Evolutionary conservation across 1,140 invertebrate genomes (phyloP).

Genomic region (Goniozus legneri): DNA sequence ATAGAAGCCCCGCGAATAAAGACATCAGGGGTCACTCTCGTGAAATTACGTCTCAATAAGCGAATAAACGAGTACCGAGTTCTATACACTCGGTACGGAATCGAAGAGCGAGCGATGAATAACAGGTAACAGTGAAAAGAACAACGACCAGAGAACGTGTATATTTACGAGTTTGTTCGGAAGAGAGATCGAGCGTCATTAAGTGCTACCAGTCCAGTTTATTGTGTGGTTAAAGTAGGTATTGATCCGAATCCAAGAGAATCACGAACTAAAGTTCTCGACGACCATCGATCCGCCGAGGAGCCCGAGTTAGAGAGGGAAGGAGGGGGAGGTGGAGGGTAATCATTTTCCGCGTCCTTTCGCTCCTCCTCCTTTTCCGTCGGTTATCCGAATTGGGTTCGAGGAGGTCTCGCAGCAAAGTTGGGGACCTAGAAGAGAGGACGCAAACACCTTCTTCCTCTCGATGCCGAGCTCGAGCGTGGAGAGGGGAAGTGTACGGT

Average conservation of each 20-base stretch:
- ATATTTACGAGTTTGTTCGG: no score
- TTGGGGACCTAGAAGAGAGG: constrained; percentile 31
- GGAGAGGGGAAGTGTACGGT: constrained; percentile 21
- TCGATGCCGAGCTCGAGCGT: constrained; percentile 12
- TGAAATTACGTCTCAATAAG: constrained; percentile 10
- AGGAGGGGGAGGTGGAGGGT: constrained; percentile 16
- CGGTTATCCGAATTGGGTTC: constrained; percentile 39
- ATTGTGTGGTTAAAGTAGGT: constrained; percentile 21
- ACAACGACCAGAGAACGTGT: no score
- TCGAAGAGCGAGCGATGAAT: no score
- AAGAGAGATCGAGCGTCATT: no score
- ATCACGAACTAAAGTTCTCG: constrained; percentile 34
- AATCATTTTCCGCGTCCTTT: constrained; percentile 28
- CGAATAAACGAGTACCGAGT: no score
- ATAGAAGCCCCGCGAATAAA: constrained; percentile 33
- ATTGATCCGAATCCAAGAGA: constrained; percentile 35
- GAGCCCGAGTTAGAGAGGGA: constrained; percentile 21
- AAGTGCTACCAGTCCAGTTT: not conserved
- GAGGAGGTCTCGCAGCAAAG: constrained; percentile 34
- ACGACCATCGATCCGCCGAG: constrained; percentile 34
- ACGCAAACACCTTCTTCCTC: constrained; percentile 37
- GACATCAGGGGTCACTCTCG: constrained; percentile 33
- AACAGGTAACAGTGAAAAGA: no score
- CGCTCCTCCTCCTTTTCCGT: constrained; percentile 26
- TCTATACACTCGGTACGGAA: no score